Evolutionary conservation across 2,113 vertebrate species (phyloP).

Genomic region (Scomber japonicus): DNA sequence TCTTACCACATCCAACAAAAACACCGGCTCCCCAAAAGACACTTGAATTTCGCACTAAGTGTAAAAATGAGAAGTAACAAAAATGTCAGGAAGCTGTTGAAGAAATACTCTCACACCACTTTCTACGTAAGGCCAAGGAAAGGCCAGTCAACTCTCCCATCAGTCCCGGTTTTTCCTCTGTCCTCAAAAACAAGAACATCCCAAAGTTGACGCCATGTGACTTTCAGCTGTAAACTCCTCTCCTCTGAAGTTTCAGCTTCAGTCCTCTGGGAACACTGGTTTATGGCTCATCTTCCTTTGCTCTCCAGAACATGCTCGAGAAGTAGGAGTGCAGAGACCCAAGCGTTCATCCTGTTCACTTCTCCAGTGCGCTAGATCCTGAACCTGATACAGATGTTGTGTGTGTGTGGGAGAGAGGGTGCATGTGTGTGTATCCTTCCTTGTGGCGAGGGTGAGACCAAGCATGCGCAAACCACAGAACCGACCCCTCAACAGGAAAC

Average conservation of each 20-base stretch:
- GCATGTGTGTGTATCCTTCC: conserved; percentile 23
- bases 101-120: not conserved
- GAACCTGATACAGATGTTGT: conserved; percentile 37
- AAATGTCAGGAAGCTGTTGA: not conserved
- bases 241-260: not conserved
- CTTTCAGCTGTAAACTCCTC: conserved; percentile 12
- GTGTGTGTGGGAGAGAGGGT: not conserved
- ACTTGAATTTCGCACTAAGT: not conserved
- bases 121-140: not conserved
- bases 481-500: conserved; percentile 57
- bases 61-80: not conserved
- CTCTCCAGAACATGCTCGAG: not conserved
- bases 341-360: not conserved
- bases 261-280: conserved; percentile 20
- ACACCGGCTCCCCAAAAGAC: not conserved
- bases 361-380: not conserved
- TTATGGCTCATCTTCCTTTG: conserved; percentile 9
- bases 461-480: conserved; percentile 28
- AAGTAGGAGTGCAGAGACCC: not conserved
- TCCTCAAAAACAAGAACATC: conserved; percentile 23
- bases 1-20: conserved; percentile 23
- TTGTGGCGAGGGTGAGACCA: conserved; percentile 36
- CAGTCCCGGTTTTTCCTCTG: conserved; percentile 14
- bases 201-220: conserved; percentile 40
- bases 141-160: conserved; percentile 2